Conservation (phyloP, 2,888 invertebrate genomes). For the Empis stercorea region DNA sequence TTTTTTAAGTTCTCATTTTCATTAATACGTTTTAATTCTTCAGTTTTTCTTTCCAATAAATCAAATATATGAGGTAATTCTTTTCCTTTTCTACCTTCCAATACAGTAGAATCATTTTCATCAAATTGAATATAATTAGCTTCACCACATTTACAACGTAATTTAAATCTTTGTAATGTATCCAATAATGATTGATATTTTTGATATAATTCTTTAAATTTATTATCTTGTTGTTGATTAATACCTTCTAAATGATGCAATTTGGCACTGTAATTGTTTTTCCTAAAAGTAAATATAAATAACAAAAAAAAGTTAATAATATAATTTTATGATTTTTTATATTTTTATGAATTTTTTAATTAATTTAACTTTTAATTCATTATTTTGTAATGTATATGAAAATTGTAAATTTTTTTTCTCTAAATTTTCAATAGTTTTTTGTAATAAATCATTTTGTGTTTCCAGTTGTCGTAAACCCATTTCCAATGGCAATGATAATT, state of each 20-base stretch:
- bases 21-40: slow-evolving; percentile 3
- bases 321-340: not conserved
- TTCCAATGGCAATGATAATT: slow-evolving; percentile 13
- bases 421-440: slow-evolving; percentile 17
- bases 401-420: slow-evolving; percentile 6
- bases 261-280: slow-evolving; percentile 3
- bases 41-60: slow-evolving; percentile 5
- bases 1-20: slow-evolving; percentile 14
- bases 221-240: slow-evolving; percentile 5
- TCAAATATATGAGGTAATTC: slow-evolving; percentile 7
- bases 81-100: not conserved
- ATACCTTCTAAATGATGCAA: not conserved
- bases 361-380: not conserved
- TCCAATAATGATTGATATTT: slow-evolving; percentile 3
- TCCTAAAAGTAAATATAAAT: slow-evolving; percentile 2
- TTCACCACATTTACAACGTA: slow-evolving; percentile 8
- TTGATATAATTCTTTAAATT: slow-evolving; percentile 4
- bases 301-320: not conserved
- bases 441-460: slow-evolving; percentile 22
- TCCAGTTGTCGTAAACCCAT: slow-evolving; percentile 19
- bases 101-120: not conserved
- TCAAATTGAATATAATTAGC: slow-evolving; percentile 1
- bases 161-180: not conserved
- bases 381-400: slow-evolving; percentile 6
- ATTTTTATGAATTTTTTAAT: too few relatives aligned